Percentiles rank a stretch among this genome's conserved stretches.
phyloP scores from a whole-genome alignment of 2,113 vertebrate genomes.

The Dromas ardeola region DNA sequence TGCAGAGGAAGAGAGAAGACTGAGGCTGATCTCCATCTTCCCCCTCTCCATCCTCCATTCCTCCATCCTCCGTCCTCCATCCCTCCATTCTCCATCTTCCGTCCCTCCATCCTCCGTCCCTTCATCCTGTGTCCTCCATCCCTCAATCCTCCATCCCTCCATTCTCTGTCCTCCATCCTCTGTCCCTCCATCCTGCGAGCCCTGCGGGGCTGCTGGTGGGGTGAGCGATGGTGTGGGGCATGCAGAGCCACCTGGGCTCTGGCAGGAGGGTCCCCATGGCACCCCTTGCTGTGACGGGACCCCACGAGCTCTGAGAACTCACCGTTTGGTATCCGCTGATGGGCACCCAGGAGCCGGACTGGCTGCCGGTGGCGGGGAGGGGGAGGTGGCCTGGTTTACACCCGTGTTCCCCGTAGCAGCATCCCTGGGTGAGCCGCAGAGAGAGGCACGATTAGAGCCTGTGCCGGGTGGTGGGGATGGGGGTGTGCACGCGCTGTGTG shows the following conservation, averaged over 20 bases:
- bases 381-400: background rate
- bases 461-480: background rate
- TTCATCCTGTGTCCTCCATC: background rate
- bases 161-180: background rate
- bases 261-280: background rate
- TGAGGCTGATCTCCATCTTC: background rate
- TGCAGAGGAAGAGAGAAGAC: background rate
- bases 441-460: background rate
- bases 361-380: background rate
- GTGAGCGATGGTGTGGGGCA: background rate
- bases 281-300: rapidly evolving
- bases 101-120: background rate
- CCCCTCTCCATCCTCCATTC: too few species aligned
- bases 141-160: background rate
- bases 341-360: constrained; percentile 2
- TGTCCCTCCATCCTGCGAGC: background rate
- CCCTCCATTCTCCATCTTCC: background rate
- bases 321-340: constrained; percentile 41
- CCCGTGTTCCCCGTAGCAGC: background rate
- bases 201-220: background rate
- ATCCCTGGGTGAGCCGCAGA: background rate
- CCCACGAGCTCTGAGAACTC: background rate
- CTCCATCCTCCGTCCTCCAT: too few species aligned
- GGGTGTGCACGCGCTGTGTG: background rate
- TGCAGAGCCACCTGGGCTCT: background rate